These are phyloP conservation scores for Telmatherina bonti DNA, from an alignment of 2,797 vertebrate genomes.

Conservation along the genomic window DNA sequence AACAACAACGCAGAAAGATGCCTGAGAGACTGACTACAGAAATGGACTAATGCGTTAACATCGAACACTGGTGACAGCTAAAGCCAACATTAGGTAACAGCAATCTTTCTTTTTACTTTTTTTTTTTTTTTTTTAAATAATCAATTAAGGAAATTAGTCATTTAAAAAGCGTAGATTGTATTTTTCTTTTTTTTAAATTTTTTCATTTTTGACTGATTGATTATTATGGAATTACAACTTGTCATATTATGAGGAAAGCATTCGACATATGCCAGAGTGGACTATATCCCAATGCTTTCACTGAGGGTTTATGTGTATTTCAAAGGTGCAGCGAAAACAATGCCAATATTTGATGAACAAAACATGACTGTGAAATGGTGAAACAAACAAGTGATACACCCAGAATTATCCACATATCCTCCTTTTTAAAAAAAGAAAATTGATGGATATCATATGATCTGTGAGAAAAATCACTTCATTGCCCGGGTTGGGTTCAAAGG, in stretches of 20 bases:
- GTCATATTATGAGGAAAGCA: conserved; percentile 17
- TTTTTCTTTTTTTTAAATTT: neutral
- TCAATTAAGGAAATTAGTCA: conserved; percentile 30
- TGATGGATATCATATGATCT: conserved; percentile 34
- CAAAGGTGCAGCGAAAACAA: neutral
- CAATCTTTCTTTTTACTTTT: neutral
- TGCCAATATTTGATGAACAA: neutral
- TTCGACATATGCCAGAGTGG: conserved; percentile 8
- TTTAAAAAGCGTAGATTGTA: conserved; percentile 6
- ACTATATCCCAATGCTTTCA: neutral
- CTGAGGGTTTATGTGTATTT: conserved; percentile 4
- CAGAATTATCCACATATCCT: conserved; percentile 6
- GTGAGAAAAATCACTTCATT: conserved; percentile 25
- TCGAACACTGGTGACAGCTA: conserved; percentile 12
- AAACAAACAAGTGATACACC: conserved; percentile 2
- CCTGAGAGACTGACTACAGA: conserved; percentile 71
- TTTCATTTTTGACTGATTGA: conserved; percentile 7
- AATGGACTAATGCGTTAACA: conserved; percentile 34
- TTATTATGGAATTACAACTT: conserved; percentile 2
- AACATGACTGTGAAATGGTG: neutral
- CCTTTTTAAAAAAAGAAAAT: conserved; percentile 11
- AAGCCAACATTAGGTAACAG: conserved; percentile 16
- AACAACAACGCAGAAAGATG: conserved; percentile 79
- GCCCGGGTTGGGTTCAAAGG: conserved; percentile 27
- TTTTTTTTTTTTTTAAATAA: neutral